These are phyloP conservation scores for Serranus cabrilla DNA, from an alignment of 2,797 vertebrate genomes.

Conservation along the genomic window DNA sequence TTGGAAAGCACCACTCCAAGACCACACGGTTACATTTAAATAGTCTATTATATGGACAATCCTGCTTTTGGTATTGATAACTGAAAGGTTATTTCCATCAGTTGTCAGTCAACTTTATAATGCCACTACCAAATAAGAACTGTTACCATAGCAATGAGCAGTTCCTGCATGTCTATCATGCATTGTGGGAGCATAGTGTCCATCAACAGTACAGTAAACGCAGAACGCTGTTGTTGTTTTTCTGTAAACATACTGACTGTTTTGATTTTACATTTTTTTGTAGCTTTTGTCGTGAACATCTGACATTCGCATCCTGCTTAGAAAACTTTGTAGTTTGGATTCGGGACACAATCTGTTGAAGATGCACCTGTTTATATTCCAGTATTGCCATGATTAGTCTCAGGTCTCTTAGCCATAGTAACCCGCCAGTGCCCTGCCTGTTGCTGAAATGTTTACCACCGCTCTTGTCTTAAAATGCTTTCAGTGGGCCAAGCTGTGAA, in stretches of 20 bases:
- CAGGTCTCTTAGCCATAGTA: conserved; percentile 39
- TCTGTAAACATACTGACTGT: neutral
- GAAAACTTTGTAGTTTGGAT: neutral
- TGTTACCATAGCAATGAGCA: neutral
- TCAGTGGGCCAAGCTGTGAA: conserved; percentile 45
- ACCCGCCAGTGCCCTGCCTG: conserved; percentile 13
- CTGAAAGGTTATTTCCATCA: too few relatives aligned
- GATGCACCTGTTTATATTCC: conserved; percentile 10
- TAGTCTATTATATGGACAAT: too few relatives aligned
- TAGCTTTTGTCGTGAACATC: neutral
- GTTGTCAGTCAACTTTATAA: neutral
- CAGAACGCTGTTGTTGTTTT: neutral
- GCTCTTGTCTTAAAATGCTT: conserved; percentile 60
- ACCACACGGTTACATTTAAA: too few relatives aligned
- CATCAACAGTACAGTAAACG: neutral
- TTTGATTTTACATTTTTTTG: neutral
- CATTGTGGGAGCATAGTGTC: conserved; percentile 5
- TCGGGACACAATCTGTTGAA: neutral
- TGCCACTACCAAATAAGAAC: neutral
- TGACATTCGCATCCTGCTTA: neutral
- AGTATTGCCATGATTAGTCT: conserved; percentile 43
- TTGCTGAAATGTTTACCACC: conserved; percentile 52
- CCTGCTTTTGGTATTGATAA: too few relatives aligned
- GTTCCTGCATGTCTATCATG: neutral
- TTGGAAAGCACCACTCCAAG: too few relatives aligned